Evolutionary conservation across 2,888 invertebrate genomes (phyloP).

Genomic region (Synanthedon tipuliformis): DNA sequence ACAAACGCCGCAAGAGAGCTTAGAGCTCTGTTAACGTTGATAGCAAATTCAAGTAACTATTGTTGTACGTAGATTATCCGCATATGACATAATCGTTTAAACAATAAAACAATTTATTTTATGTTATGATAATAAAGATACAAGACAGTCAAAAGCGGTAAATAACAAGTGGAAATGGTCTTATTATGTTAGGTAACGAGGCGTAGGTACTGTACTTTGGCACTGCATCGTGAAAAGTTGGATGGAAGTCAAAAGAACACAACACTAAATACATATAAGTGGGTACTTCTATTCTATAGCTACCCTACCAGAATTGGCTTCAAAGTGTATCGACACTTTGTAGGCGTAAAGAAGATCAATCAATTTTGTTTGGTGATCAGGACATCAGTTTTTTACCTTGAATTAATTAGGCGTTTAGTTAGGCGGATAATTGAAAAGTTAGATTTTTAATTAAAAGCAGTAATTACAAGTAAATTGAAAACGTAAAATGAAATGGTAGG

Average conservation of each 20-base stretch:
- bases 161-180: background rate
- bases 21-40: constrained; percentile 16
- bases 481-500: background rate
- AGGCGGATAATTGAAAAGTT: constrained; percentile 5
- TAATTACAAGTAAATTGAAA: constrained; percentile 1
- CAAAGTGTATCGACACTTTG: too few species aligned
- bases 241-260: constrained; percentile 35
- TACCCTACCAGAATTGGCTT: too few species aligned
- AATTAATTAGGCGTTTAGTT: constrained; percentile 5
- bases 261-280: too few species aligned
- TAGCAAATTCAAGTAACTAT: constrained; percentile 37
- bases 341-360: too few species aligned
- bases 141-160: constrained; percentile 2
- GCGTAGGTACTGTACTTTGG: constrained; percentile 26
- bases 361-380: too few species aligned
- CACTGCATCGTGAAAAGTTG: constrained; percentile 31
- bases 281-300: too few species aligned
- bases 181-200: constrained; percentile 28
- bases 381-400: constrained; percentile 8
- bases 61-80: constrained; percentile 19
- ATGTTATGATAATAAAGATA: constrained; percentile 26
- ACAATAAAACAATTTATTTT: constrained; percentile 45
- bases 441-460: constrained; percentile 2
- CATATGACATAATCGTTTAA: constrained; percentile 11
- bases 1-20: background rate